Evolutionary conservation across 2,797 vertebrate species (phyloP), one percentile per base, ranked within the genome.

Genomic region (Sebastes oblongus): DNA sequence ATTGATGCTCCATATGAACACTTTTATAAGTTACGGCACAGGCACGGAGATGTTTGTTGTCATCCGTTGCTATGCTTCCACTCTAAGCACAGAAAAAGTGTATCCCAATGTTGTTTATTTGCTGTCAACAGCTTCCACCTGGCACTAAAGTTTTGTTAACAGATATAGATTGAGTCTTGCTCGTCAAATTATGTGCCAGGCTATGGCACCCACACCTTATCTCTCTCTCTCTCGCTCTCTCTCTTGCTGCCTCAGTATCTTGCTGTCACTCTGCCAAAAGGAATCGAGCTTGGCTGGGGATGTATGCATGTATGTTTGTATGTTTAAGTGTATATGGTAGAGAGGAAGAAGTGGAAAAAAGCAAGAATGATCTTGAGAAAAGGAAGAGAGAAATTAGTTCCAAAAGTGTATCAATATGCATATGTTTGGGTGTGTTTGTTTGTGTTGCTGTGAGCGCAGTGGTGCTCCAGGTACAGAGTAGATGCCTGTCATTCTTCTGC

Each of bases 401-500:
- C 25, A 58, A 76, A 84, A 76, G 69, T 83, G 70, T 70, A 76
- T 75, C 55, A 65, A 24, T 80, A 70, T 86, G 81, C 77, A 78
- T 81, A 72, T 64, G 75, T 89, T 77, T 86, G 64, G 39, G 14
- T 81, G 59, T 75, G 73, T 88, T 88, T 91, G 77, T 86, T 75
- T 86, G 75, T 87, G 77, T 87, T 71, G 22, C 34, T 65, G 74
- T 75, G 83, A 83, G 76, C 46, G 13, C 62, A 76, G 82, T 70
- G 82, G 75, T 59, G 77, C 84, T 91, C 74, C 74, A 84, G 84
- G 90, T 93, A 79, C 62, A 64, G 84, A 87, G 77, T 72, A 68
- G 85, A 88, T 87, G 85, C 73, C 91, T 93, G 90, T 95, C 93
- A 93, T 80, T 85, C 85, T 86, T 74, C 60, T 66, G 83, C 85